Conservation (phyloP, 2,888 invertebrate genomes). For the Tortrix viridana region DNA sequence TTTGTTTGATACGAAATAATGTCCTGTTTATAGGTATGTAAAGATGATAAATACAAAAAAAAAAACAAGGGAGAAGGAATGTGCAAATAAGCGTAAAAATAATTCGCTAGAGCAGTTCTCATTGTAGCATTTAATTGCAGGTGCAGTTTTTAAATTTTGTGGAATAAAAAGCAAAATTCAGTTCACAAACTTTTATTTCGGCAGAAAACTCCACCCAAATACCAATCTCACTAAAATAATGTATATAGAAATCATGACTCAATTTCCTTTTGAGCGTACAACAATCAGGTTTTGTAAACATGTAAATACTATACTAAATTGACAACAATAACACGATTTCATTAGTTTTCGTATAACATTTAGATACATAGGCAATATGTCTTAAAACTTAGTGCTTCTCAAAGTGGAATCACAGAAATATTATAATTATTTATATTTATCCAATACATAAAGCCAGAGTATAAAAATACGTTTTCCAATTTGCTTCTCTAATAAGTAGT, state of each 20-base stretch:
- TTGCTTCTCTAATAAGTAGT: background rate
- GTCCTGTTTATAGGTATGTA: too few relatives aligned
- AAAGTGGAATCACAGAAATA: too few relatives aligned
- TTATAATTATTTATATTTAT: too few relatives aligned
- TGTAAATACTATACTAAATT: slow-evolving; percentile 44
- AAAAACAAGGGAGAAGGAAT: too few relatives aligned
- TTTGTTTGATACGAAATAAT: too few relatives aligned
- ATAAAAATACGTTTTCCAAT: background rate
- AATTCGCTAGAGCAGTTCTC: too few relatives aligned
- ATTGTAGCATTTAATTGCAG: background rate
- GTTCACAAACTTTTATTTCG: slow-evolving; percentile 54
- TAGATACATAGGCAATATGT: background rate
- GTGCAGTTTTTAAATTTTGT: too few relatives aligned
- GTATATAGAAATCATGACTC: slow-evolving; percentile 41
- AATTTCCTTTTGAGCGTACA: slow-evolving; percentile 46
- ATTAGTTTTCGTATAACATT: slow-evolving; percentile 20
- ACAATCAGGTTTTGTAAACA: slow-evolving; percentile 45
- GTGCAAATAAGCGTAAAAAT: too few relatives aligned
- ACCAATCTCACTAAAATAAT: slow-evolving; percentile 50
- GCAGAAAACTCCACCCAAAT: slow-evolving; percentile 47
- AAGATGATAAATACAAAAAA: too few relatives aligned
- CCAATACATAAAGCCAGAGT: background rate
- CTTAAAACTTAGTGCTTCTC: too few relatives aligned
- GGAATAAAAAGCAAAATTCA: slow-evolving; percentile 30
- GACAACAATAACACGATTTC: slow-evolving; percentile 45